Evolutionary conservation across 1,140 invertebrate species (phyloP), one percentile per base, ranked within the genome.

Genomic region (Pentalonia nigronervosa): DNA sequence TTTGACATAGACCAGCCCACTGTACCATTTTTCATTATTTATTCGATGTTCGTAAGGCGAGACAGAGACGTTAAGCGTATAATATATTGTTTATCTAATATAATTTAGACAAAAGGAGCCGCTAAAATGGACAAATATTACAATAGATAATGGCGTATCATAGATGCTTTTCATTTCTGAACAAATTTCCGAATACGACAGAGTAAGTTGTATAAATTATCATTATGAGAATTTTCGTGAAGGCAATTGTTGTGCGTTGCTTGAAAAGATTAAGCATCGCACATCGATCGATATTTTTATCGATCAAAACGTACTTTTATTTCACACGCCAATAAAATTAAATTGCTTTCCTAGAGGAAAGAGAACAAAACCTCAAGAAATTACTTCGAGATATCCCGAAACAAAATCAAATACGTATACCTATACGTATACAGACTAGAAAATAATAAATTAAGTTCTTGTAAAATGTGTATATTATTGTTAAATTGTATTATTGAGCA

Each of bases 11-110:
- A 53, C 45, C 48, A 53, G 7, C 48, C n/a, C 9, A 30, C n/a
- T 53, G n/a, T 36, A 89, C n/a, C n/a, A 50, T 89, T 50, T 89
- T 21, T 89, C 48, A 53, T 53, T 89, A 89, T 89, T 89, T 89
- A 53, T 89, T 89, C 53, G 47, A 89, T 36, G 87, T 36, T 88
- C n/a, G 25, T 48, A 48, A n/a, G 47, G 45, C 25, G 45, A 88
- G 47, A 50, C 25, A 34, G 84, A 87, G 11, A 47, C 30, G 7
- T 87, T 88, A 88, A 48, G 34, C n/a, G n/a, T 89, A 53, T 53
- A 47, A 53, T 53, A 36, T 89, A 89, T 36, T 20, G 87, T 89
- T 34, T 53, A 89, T 53, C 47, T 88, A 88, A 48, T 88, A 88
- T 88, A 88, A 48, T 88, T 88, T 48, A 88, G 20, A 34, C 87